phyloP scores from a whole-genome alignment of 2,888 invertebrate species.

The Volucella bombylans region DNA sequence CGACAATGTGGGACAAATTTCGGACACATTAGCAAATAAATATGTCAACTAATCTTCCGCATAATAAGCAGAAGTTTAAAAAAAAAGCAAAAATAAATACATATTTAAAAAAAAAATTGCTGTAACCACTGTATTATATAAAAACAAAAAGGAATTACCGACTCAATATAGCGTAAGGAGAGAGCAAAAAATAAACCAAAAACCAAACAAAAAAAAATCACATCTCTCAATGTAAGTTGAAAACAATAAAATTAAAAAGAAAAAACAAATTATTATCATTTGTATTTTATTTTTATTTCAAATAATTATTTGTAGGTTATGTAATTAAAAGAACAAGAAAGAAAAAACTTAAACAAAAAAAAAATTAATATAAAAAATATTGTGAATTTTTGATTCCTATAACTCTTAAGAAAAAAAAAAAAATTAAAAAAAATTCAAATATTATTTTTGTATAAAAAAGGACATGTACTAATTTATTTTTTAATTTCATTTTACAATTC shows the following conservation, averaged over 20 bases:
- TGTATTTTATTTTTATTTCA: slow-evolving; percentile 30
- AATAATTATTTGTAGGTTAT: slow-evolving; percentile 61
- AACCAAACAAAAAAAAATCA: neutral
- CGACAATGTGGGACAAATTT: slow-evolving; percentile 13
- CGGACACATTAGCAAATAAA: slow-evolving; percentile 24
- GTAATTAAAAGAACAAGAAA: slow-evolving; percentile 30
- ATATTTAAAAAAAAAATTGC: slow-evolving; percentile 42
- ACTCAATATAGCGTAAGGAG: slow-evolving; percentile 67
- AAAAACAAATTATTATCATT: slow-evolving; percentile 42
- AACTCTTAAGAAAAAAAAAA: slow-evolving; percentile 49
- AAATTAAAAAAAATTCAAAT: slow-evolving; percentile 47
- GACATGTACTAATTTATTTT: slow-evolving; percentile 24
- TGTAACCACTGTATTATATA: slow-evolving; percentile 69
- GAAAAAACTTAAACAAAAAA: slow-evolving; percentile 22
- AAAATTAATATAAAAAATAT: slow-evolving; percentile 43
- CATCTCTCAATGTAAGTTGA: slow-evolving; percentile 67
- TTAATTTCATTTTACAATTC: slow-evolving; percentile 44
- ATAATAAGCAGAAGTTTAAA: slow-evolving; percentile 41
- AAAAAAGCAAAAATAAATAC: slow-evolving; percentile 31
- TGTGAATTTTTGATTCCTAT: slow-evolving; percentile 74
- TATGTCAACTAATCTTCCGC: slow-evolving; percentile 65
- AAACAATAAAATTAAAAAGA: slow-evolving; percentile 55
- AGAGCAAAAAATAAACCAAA: slow-evolving; percentile 17
- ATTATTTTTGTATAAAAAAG: slow-evolving; percentile 71
- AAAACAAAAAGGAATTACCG: slow-evolving; percentile 37